Conservation (phyloP, 2,888 invertebrate species). For the Dynastes maya region DNA sequence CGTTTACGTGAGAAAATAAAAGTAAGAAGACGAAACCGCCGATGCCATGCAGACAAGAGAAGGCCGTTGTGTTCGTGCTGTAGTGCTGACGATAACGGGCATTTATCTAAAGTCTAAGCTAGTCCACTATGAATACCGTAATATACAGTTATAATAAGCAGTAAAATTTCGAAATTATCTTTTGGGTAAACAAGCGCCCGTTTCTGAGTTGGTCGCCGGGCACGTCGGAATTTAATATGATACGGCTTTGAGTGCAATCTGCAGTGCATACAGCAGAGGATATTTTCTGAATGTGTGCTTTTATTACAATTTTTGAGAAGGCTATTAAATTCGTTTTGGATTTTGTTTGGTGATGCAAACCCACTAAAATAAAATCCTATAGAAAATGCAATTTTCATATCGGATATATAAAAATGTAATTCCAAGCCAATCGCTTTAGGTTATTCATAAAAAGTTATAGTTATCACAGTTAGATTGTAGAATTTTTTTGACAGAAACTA, state of each 20-base stretch:
- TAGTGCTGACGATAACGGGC: constrained; percentile 23
- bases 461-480: no score
- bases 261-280: not conserved
- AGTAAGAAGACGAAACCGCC: constrained; percentile 15
- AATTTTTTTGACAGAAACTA: no score
- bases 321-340: no score
- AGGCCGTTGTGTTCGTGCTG: not conserved
- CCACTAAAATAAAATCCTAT: no score
- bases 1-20: constrained; percentile 20
- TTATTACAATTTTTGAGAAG: not conserved
- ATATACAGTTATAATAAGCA: constrained; percentile 29
- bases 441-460: no score
- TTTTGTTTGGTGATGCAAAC: no score
- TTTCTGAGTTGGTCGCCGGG: not conserved
- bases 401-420: no score
- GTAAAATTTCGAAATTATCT: constrained; percentile 41
- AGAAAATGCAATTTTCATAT: no score
- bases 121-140: constrained; percentile 9
- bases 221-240: constrained; percentile 38
- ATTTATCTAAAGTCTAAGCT: constrained; percentile 1
- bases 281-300: not conserved
- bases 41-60: not conserved
- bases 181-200: constrained; percentile 26
- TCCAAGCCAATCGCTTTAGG: no score
- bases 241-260: not conserved